Base-by-base conservation (phyloP, 1,140 invertebrate genomes). In the Caenorhabditis remanei region DNA sequence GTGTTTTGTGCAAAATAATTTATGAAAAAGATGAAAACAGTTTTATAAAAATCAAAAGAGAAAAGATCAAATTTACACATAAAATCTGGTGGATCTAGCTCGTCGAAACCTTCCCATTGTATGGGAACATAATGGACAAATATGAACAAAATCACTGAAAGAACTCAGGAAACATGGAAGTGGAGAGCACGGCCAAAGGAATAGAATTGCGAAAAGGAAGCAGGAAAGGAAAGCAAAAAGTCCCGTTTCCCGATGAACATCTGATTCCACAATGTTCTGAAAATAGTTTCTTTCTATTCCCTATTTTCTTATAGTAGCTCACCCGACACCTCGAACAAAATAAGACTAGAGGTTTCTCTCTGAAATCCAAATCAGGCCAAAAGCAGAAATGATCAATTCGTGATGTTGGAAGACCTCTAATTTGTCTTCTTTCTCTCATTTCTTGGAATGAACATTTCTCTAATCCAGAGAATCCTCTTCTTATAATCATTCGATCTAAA, bases 241-340 rank as follows among this genome's bases (percentile, higher is more conserved):
- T 19, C 91, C 91, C 50, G 89, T 48, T 46, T 88, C 87, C 9
- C 89, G 87, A 21, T 88, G 84, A 19, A 89, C 85, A 46, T 88
- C 71, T 7, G 91, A 92, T 63, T 88, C 83, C n/a, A 92, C 83
- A 19, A 88, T 58, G 84, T 90, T 67, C 89, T 92, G 85, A 86
- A 88, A 83, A 48, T 55, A 14, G 50, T 46, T 9, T 58, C 65
- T 71, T 71, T 43, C 3, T 40, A 40, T 65, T 40, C 7, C 13
- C 32, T 65, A 41, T 46, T 4, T 43, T 21, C 56, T 58, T 4
- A 32, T 32, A 5, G 56, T n/a, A 19, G 87, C 86, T 85, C 83
- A 91, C 90, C 53, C 92, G 79, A 65, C 91, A 92, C 71, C 91
- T 71, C 43, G 85, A 87, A 75, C 91, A 92, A 71, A 92, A 92